Base-by-base conservation (phyloP, 2,113 vertebrate species). In the Pyxicephalus adspersus region DNA sequence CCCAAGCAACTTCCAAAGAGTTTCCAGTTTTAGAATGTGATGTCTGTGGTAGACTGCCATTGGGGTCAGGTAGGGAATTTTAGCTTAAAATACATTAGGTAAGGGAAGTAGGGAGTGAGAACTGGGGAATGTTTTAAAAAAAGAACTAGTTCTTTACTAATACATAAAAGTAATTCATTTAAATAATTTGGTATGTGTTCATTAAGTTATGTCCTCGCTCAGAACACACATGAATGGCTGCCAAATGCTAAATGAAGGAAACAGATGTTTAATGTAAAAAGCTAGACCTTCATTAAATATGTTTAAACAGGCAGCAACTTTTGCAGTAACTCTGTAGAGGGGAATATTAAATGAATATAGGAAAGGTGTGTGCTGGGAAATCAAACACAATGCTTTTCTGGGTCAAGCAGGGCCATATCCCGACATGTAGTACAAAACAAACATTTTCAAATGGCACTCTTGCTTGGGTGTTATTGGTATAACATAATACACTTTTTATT, bases 101-200 rank as follows among this genome's bases (percentile, higher is more conserved):
- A n/a, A n/a, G 9, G 9, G 34, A 9, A 45, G 11, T 0, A 45
- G 38, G 9, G 38, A 45, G 38, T 45, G 38, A 45, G 38, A 45
- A 13, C 38, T 45, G 38, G 11, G 8, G 38, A 45, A 8, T 1
- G 11, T 9, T 45, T 38, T 38, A 1, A 9, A 38, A 38, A 5
- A 1, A 5, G 8, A 38, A 38, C 8, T 1, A 9, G 8, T 9
- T 1, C 7, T 92, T 85, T 87, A 91, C 91, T 81, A 88, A 88
- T 81, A 90, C 84, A 91, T 90, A 92, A 90, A 90, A 91, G 83
- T 38, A 67, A 88, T 89, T 88, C 67, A 89, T 91, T 92, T 92
- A 89, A 90, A 91, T 91, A 89, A 90, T 89, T 83, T 85, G 13
- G 0, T 89, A 83, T 88, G 88, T 84, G 84, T 86, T 90, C 89